A percentile compares a stretch with the other conserved stretches of the same genome.
Evolutionary conservation across 2,888 invertebrate species (phyloP).

Genomic region (Elmis aenea): DNA sequence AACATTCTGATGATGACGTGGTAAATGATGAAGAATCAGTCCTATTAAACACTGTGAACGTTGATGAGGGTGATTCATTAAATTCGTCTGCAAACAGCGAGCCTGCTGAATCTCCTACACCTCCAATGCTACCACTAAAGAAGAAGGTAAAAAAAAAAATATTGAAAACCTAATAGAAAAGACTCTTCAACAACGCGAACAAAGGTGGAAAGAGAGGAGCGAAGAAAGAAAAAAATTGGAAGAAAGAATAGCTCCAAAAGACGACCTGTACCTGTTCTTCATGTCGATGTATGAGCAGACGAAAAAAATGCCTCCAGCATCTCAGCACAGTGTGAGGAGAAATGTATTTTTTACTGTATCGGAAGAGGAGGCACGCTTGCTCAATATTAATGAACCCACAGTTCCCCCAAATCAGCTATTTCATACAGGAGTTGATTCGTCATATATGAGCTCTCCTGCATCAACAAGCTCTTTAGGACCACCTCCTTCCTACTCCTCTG

Average conservation of each 20-base stretch:
- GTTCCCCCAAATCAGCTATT: too few relatives aligned
- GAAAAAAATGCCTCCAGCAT: not conserved
- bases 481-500: not conserved
- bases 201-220: not conserved
- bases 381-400: too few relatives aligned
- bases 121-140: too few relatives aligned
- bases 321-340: constrained; percentile 1
- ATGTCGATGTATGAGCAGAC: not conserved
- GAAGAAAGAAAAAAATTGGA: constrained; percentile 1
- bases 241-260: not conserved
- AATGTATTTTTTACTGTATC: not conserved
- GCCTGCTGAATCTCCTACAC: too few relatives aligned
- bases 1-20: too few relatives aligned
- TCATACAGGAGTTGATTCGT: too few relatives aligned
- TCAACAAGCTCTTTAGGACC: not conserved
- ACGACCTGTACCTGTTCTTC: not conserved
- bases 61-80: too few relatives aligned
- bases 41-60: too few relatives aligned
- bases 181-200: not conserved
- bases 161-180: not conserved
- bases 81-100: too few relatives aligned
- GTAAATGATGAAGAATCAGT: too few relatives aligned
- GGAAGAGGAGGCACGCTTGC: not conserved
- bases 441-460: too few relatives aligned
- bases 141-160: not conserved